Evolutionary conservation across 2,888 invertebrate species (phyloP).

Genomic region (Bruchidius siliquastri): DNA sequence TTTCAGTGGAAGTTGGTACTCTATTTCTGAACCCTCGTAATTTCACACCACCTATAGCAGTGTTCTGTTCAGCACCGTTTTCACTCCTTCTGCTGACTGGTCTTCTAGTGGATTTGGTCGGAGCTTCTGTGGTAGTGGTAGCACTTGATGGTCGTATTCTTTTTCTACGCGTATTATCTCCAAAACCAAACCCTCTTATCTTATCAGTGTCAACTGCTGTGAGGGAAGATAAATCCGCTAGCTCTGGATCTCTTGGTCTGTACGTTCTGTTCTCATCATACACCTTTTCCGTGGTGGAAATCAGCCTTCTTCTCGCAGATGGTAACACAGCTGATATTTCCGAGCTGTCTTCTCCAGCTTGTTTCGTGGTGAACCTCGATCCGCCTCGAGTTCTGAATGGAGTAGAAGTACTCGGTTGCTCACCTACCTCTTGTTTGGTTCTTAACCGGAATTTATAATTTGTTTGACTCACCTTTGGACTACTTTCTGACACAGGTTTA

Average conservation of each 20-base stretch:
- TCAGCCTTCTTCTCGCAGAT: slow-evolving; percentile 8
- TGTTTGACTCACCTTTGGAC: slow-evolving; percentile 50
- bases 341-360: slow-evolving; percentile 2
- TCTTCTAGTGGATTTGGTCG: slow-evolving; percentile 21
- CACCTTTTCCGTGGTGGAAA: slow-evolving; percentile 26
- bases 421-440: slow-evolving; percentile 17
- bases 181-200: slow-evolving; percentile 21
- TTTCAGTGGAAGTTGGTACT: slow-evolving; percentile 11
- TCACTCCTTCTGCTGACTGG: slow-evolving; percentile 19
- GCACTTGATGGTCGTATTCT: slow-evolving; percentile 22
- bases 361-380: slow-evolving; percentile 26
- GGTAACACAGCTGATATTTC: not conserved
- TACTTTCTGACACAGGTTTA: not conserved
- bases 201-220: slow-evolving; percentile 49
- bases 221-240: slow-evolving; percentile 54
- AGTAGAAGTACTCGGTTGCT: slow-evolving; percentile 10
- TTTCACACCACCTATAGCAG: slow-evolving; percentile 13
- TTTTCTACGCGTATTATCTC: slow-evolving; percentile 16
- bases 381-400: slow-evolving; percentile 26
- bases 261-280: slow-evolving; percentile 35
- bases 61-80: slow-evolving; percentile 21
- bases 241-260: slow-evolving; percentile 35
- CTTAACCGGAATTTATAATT: slow-evolving; percentile 30
- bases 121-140: slow-evolving; percentile 16
- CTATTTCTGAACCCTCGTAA: slow-evolving; percentile 20